Conservation (phyloP, 2,113 vertebrate genomes). For the Semicossyphus pulcher region DNA sequence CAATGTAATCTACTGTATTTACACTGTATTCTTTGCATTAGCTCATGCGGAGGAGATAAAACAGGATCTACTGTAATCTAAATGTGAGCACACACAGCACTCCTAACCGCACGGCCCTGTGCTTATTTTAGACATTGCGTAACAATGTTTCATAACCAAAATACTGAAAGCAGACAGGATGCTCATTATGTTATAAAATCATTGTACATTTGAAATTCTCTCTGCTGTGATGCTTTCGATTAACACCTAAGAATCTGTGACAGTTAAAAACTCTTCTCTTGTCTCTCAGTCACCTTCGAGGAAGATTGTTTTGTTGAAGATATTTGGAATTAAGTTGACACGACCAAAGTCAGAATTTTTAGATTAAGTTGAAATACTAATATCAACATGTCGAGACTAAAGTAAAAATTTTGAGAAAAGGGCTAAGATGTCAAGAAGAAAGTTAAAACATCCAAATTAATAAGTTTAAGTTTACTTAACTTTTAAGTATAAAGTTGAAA, state of each 20-base stretch:
- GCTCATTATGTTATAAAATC: conserved; percentile 50
- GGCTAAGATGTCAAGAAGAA: too few species aligned
- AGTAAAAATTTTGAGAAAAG: too few species aligned
- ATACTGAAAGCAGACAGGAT: conserved; percentile 48
- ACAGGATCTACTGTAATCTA: conserved; percentile 21
- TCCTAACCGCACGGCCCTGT: conserved; percentile 32
- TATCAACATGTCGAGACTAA: too few species aligned
- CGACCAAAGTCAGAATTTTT: too few species aligned
- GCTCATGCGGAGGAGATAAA: not conserved
- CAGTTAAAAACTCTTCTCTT: not conserved
- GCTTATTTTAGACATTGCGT: conserved; percentile 78
- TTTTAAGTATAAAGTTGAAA: too few species aligned
- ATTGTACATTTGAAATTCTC: conserved; percentile 30
- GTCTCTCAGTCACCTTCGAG: too few species aligned
- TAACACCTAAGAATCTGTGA: too few species aligned
- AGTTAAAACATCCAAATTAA: too few species aligned
- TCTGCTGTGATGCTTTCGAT: conserved; percentile 2
- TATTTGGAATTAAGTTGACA: too few species aligned
- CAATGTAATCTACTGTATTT: not conserved
- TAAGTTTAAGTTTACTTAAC: too few species aligned
- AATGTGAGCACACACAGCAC: conserved; percentile 30
- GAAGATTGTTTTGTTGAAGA: too few species aligned
- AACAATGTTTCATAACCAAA: conserved; percentile 77
- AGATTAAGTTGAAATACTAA: too few species aligned
- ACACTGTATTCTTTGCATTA: not conserved